A percentile compares a stretch with the other conserved stretches of the same genome.
Conservation (phyloP, 2,113 vertebrate species). For the Morphnarchus princeps region DNA sequence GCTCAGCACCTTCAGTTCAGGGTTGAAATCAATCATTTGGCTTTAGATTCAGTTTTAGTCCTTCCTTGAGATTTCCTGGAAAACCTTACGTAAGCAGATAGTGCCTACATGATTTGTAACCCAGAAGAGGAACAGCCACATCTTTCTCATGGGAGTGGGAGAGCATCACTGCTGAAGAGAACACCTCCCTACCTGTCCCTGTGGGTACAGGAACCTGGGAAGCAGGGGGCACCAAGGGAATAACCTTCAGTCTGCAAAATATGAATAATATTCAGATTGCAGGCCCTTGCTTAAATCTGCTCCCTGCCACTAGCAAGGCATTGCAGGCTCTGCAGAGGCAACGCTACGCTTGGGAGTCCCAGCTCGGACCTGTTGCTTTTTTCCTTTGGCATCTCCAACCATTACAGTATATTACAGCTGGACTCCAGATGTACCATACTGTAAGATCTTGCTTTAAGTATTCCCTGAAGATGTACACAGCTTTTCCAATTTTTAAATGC, state of each 20-base stretch:
- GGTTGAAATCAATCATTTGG: not conserved
- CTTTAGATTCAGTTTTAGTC: not conserved
- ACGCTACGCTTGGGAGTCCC: fast-evolving
- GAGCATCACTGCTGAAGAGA: fast-evolving
- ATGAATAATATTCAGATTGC: not conserved
- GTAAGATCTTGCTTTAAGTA: not conserved
- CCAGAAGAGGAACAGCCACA: not conserved
- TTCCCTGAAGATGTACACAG: not conserved
- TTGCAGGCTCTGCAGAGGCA: not conserved
- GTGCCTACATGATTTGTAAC: not conserved
- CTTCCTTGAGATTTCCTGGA: not conserved
- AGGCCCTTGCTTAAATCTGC: not conserved
- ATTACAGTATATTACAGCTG: not conserved
- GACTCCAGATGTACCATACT: not conserved
- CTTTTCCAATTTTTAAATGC: not conserved
- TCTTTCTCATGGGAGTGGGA: not conserved
- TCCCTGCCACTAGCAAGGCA: fast-evolving
- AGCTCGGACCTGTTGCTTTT: not conserved
- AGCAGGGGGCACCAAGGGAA: not conserved
- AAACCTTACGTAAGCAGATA: not conserved
- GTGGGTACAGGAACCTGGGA: too few relatives aligned
- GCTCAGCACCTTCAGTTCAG: not conserved
- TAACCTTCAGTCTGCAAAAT: not conserved
- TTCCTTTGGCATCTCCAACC: not conserved
- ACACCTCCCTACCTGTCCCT: not conserved